These are phyloP conservation scores for Bibio marci DNA, from an alignment of 2,888 invertebrate genomes.

Conservation along the genomic window DNA sequence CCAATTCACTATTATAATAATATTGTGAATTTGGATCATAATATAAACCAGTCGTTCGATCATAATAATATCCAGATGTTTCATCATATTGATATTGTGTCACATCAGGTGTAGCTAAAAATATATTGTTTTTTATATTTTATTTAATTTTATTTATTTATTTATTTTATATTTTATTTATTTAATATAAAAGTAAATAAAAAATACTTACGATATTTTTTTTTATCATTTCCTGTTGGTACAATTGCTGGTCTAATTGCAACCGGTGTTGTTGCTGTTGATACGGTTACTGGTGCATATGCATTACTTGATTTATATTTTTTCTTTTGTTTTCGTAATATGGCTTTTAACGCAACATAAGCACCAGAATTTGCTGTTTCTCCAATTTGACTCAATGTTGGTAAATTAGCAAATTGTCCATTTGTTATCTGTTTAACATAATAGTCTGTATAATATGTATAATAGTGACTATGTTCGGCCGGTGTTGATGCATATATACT, in stretches of 20 bases:
- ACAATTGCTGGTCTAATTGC: slow-evolving; percentile 25
- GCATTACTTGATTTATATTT: too few species aligned
- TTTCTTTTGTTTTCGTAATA: slow-evolving; percentile 30
- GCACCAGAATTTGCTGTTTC: slow-evolving; percentile 61
- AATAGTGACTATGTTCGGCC: slow-evolving; percentile 49
- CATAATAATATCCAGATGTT: slow-evolving; percentile 90
- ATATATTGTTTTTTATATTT: not conserved
- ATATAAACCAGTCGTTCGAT: slow-evolving; percentile 80
- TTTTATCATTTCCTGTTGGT: slow-evolving; percentile 46
- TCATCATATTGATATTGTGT: slow-evolving; percentile 87
- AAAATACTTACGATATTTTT: slow-evolving; percentile 37
- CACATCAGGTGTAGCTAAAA: slow-evolving; percentile 59
- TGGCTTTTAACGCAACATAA: slow-evolving; percentile 78
- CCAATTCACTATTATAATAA: slow-evolving; percentile 83
- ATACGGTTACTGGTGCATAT: slow-evolving; percentile 14
- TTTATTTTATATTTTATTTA: too few species aligned
- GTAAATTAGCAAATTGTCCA: slow-evolving; percentile 19
- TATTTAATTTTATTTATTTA: too few species aligned
- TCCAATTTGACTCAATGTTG: slow-evolving; percentile 18
- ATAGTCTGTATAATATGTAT: slow-evolving; percentile 56
- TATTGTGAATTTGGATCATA: slow-evolving; percentile 94
- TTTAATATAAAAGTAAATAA: not conserved
- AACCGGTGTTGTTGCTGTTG: slow-evolving; percentile 19
- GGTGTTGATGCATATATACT: slow-evolving; percentile 54
- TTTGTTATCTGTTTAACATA: slow-evolving; percentile 34